A percentile compares a stretch with the other conserved stretches of the same genome.
These are phyloP conservation scores for Eucidaris tribuloides DNA, from an alignment of 35 echinoderm and acorn worm species.

Conservation along the genomic window DNA sequence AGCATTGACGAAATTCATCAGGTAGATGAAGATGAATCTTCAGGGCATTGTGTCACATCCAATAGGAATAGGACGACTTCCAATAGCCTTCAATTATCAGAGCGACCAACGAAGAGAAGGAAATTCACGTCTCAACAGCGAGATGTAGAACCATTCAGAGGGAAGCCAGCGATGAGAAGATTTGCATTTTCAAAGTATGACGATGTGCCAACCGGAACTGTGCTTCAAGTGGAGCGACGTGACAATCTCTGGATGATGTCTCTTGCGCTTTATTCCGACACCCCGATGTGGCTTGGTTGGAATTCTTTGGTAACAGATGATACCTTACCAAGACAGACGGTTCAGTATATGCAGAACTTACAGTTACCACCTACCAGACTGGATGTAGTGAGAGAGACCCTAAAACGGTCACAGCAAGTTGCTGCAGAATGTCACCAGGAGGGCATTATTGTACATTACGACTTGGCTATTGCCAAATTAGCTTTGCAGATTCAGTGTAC, in stretches of 20 bases:
- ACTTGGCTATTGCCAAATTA: conserved; percentile 27
- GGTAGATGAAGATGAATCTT: not conserved
- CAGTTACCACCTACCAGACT: not conserved
- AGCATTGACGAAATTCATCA: not conserved
- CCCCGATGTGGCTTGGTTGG: conserved; percentile 32
- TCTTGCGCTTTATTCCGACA: not conserved
- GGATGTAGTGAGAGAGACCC: conserved; percentile 17
- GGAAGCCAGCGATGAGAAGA: not conserved
- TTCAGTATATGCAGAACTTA: conserved; percentile 23
- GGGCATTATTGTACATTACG: not conserved
- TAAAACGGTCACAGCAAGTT: not conserved
- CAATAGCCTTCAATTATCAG: not conserved
- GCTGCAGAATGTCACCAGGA: conserved; percentile 35
- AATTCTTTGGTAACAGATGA: conserved; percentile 4
- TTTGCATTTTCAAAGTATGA: not conserved
- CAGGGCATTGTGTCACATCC: not conserved
- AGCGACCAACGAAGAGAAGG: not conserved
- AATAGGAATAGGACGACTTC: not conserved
- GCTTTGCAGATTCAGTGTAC: conserved; percentile 23
- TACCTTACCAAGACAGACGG: not conserved
- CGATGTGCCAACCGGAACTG: not conserved
- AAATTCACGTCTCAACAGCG: not conserved
- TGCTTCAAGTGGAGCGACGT: not conserved
- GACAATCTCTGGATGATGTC: conserved; percentile 8
- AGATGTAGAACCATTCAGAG: not conserved